phyloP scores from a whole-genome alignment of 2,113 vertebrate genomes.

The Nymphicus hollandicus region DNA sequence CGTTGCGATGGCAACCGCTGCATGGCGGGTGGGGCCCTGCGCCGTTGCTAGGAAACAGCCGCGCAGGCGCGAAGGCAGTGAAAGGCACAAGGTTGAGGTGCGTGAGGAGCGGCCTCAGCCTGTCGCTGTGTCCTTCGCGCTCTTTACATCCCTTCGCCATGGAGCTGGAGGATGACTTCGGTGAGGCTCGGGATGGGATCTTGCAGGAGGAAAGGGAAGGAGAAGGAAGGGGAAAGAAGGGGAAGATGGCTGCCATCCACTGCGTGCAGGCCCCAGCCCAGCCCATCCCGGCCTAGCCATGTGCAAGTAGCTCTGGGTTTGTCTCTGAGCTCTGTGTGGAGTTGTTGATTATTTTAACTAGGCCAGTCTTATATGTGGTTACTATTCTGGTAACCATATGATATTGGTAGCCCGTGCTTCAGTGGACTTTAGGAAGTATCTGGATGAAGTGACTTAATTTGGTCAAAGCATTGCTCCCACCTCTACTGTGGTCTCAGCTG shows the following conservation, averaged over 20 bases:
- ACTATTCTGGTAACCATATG: neutral
- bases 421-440: neutral
- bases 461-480: rapidly evolving
- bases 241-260: rapidly evolving
- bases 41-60: neutral
- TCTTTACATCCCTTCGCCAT: neutral
- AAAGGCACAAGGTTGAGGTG: neutral
- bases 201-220: neutral
- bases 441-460: neutral
- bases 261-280: neutral
- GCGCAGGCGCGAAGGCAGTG: neutral
- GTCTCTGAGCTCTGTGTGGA: too few species aligned
- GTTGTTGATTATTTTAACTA: too few species aligned
- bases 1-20: neutral
- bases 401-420: neutral
- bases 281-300: too few species aligned
- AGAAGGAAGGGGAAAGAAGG: neutral
- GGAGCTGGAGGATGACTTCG: slow-evolving; percentile 1
- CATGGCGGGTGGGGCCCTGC: neutral
- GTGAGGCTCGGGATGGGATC: neutral
- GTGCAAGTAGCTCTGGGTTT: rapidly evolving
- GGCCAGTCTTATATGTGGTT: rapidly evolving
- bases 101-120: rapidly evolving
- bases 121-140: rapidly evolving
- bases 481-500: neutral